Evolutionary conservation across 2,113 vertebrate species (phyloP).

Genomic region (Panthera uncia): DNA sequence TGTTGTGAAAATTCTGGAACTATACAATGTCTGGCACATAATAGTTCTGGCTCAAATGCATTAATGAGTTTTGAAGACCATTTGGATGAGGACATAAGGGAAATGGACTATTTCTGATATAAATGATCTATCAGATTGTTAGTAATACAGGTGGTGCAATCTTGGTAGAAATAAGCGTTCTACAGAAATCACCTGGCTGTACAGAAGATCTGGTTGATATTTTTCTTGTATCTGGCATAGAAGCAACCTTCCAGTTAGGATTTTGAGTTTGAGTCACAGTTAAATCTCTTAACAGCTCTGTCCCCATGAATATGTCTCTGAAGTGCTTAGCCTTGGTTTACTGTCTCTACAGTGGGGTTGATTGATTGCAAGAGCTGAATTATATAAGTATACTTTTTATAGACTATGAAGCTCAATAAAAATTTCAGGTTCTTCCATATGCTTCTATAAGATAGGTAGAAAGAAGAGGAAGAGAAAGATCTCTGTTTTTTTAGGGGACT

Average conservation of each 20-base stretch:
- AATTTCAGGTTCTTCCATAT: not conserved
- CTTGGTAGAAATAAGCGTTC: slow-evolving; percentile 12
- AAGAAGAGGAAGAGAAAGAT: not conserved
- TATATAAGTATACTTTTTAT: not conserved
- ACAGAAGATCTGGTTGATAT: not conserved
- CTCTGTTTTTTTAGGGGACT: not conserved
- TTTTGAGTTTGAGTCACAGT: not conserved
- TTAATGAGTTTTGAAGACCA: not conserved
- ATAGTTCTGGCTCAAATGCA: not conserved
- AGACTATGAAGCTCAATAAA: not conserved
- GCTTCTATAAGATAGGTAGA: not conserved
- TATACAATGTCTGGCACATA: not conserved
- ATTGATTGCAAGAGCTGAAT: not conserved
- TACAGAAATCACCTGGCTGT: not conserved
- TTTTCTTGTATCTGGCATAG: not conserved
- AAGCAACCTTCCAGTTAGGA: not conserved
- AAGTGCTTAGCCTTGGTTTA: not conserved
- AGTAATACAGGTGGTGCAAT: not conserved
- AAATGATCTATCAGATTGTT: not conserved
- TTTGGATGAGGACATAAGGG: not conserved
- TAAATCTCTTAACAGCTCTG: not conserved
- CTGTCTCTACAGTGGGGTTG: not conserved
- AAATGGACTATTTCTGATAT: not conserved
- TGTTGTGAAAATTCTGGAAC: not conserved
- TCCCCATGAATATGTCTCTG: not conserved